Base-by-base conservation (phyloP, 2,888 invertebrate genomes). In the Scaptomyza caliginosa region DNA sequence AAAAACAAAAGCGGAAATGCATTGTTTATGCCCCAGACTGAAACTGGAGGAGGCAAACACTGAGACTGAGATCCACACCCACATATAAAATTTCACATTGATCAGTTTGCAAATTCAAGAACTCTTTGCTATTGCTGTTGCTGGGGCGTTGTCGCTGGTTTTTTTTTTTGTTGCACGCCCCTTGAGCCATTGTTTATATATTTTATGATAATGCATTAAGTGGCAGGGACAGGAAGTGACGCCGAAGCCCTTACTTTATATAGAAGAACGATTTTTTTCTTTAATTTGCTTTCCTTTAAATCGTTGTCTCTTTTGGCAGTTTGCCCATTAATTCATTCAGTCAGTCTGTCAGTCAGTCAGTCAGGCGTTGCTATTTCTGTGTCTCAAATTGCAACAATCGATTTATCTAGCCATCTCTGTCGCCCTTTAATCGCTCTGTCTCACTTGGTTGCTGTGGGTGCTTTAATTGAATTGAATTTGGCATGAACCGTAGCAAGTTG, bases 371-470 rank as follows among this genome's bases (percentile, higher is more conserved):
- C 70, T 57, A 84, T 74, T 69, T 77, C 66, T 34, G 67, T 64
- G 81, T 86, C 88, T 84, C 87, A 76, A 88, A 86, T 88, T 84
- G 83, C 88, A 88, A 49, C 69, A 70, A 77, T 74, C 77, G 80
- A 80, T 67, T 76, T 46, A 48, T 46, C 55, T 43, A 49, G 13
- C 19, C 34, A 32, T 40, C 34, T 69, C 42, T 17, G 56, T 55
- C 50, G 32, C 60, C 45, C 74, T n/a, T n/a, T n/a, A 57, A 40
- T n/a, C n/a, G n/a, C n/a, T n/a, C n/a, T n/a, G n/a, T n/a, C n/a
- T n/a, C n/a, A 72, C 67, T 76, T 71, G 72, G 72, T 63, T 65
- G 59, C 62, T 77, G 36, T 55, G 64, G 56, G 55, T 67, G 62
- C 59, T 63, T 78, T 71, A 86, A 85, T 88, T 85, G 70, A 88